These are phyloP conservation scores for Eupithecia subumbrata DNA, from an alignment of 2,888 invertebrate genomes.

Conservation along the genomic window DNA sequence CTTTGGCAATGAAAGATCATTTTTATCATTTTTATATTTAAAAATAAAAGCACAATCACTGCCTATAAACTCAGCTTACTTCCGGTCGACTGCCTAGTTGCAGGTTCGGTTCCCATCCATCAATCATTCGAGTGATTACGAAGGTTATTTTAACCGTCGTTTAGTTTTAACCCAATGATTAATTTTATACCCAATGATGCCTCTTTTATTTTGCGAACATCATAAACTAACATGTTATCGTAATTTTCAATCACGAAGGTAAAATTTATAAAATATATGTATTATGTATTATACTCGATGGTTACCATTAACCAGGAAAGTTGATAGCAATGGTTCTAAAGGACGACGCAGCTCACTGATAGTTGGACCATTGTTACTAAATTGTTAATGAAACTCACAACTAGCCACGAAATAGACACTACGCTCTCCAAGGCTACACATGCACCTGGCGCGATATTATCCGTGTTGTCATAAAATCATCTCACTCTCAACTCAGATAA, in stretches of 20 bases:
- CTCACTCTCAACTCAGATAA: background rate
- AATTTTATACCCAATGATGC: background rate
- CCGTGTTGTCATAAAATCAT: background rate
- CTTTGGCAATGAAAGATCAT: too few relatives aligned
- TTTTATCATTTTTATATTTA: too few relatives aligned
- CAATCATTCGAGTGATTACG: constrained; percentile 53
- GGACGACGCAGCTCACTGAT: background rate
- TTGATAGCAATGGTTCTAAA: background rate
- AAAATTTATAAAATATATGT: background rate
- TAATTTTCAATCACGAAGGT: background rate
- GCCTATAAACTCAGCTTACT: background rate
- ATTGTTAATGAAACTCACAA: background rate
- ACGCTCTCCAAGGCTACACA: too few relatives aligned
- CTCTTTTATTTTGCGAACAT: background rate
- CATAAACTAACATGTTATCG: background rate
- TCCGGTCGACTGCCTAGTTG: constrained; percentile 15
- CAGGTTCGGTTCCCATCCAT: constrained; percentile 44
- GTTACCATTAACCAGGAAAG: background rate
- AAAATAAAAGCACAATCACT: background rate
- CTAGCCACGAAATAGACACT: background rate
- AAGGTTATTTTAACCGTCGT: constrained; percentile 41
- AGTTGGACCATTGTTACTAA: background rate
- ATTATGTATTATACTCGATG: background rate
- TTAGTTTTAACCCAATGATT: constrained; percentile 37
- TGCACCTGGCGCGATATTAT: too few relatives aligned